These are phyloP conservation scores for Nyctibius grandis DNA, from an alignment of 2,797 vertebrate genomes.

Conservation along the genomic window DNA sequence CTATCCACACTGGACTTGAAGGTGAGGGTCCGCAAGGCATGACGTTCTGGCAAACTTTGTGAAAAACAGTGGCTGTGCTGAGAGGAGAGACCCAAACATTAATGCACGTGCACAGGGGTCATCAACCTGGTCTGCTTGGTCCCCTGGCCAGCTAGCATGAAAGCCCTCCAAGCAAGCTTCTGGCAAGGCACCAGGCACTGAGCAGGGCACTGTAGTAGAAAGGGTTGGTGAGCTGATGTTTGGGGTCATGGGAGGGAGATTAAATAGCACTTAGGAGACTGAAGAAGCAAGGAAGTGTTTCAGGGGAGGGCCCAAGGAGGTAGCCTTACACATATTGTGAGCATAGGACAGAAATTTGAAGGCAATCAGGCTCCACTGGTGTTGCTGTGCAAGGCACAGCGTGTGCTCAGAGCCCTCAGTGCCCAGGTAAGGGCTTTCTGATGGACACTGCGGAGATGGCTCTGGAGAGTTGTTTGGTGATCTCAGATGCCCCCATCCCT, in stretches of 20 bases:
- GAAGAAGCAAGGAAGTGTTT: neutral
- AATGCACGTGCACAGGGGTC: fast-evolving
- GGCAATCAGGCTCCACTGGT: fast-evolving
- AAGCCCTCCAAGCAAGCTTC: neutral
- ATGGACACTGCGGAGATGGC: neutral
- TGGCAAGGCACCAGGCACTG: neutral
- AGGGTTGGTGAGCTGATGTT: neutral
- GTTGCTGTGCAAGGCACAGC: neutral
- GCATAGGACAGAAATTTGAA: neutral
- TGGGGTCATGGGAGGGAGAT: neutral
- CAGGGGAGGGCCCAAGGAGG: neutral
- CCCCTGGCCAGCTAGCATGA: fast-evolving
- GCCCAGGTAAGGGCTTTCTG: neutral
- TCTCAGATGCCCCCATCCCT: neutral
- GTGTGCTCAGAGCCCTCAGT: neutral
- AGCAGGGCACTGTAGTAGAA: neutral
- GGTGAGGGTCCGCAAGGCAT: neutral
- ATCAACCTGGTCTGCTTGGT: neutral
- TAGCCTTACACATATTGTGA: fast-evolving
- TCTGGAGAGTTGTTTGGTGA: neutral
- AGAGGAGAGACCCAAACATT: neutral
- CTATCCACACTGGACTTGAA: neutral
- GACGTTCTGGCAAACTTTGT: neutral
- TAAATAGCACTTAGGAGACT: neutral
- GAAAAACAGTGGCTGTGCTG: neutral